Evolutionary conservation across 2,888 invertebrate genomes (phyloP).

Genomic region (Mythimna ferrago): DNA sequence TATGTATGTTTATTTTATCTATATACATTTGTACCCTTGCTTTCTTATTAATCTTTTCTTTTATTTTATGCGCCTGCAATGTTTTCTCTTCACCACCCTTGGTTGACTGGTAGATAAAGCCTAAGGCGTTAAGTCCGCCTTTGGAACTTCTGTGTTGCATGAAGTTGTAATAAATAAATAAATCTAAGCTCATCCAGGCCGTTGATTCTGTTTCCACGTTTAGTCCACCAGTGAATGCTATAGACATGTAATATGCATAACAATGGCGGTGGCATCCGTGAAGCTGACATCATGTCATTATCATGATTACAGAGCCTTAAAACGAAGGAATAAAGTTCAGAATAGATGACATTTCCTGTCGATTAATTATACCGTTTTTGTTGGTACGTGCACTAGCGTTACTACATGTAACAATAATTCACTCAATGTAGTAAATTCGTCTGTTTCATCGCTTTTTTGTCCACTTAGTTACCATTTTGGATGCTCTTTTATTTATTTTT

Average conservation of each 20-base stretch:
- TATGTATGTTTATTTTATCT: too few species aligned
- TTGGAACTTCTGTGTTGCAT: too few species aligned
- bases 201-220: slow-evolving; percentile 43
- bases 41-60: too few species aligned
- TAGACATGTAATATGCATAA: slow-evolving; percentile 68
- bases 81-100: too few species aligned
- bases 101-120: too few species aligned
- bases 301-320: slow-evolving; percentile 54
- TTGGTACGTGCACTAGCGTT: slow-evolving; percentile 41
- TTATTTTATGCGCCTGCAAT: too few species aligned
- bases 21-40: too few species aligned
- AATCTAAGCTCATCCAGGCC: slow-evolving; percentile 44
- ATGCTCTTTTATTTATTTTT: slow-evolving; percentile 28
- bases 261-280: slow-evolving; percentile 62
- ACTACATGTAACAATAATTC: slow-evolving; percentile 54
- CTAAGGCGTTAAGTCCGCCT: too few species aligned
- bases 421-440: slow-evolving; percentile 54
- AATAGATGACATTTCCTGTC: slow-evolving; percentile 34
- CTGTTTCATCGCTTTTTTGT: slow-evolving; percentile 44
- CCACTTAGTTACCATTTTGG: slow-evolving; percentile 30
- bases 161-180: not conserved
- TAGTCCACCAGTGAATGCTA: slow-evolving; percentile 54
- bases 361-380: slow-evolving; percentile 59
- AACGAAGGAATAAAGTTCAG: slow-evolving; percentile 47
- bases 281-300: slow-evolving; percentile 60